A percentile compares a stretch with the other conserved stretches of the same genome.
These are phyloP conservation scores for Antechinus stuartii DNA, from an alignment of 2,113 vertebrate genomes.

Conservation along the genomic window DNA sequence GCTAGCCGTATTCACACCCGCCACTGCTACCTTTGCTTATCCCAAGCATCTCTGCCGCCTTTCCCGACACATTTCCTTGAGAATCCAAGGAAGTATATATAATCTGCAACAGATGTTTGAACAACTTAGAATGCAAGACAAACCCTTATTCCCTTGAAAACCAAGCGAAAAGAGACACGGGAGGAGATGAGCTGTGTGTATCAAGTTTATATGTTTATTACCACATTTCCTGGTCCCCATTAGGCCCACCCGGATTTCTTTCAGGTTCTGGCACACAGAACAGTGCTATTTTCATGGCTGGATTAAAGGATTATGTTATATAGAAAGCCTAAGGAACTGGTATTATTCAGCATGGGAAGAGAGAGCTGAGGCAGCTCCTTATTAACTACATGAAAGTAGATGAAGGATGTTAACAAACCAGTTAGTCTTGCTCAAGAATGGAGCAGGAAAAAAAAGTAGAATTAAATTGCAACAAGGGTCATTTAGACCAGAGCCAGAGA, in stretches of 20 bases:
- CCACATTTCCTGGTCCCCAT: neutral
- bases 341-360: constrained; percentile 12
- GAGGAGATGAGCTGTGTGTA: neutral
- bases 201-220: neutral
- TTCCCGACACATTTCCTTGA: neutral
- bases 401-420: neutral
- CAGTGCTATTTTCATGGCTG: constrained; percentile 46
- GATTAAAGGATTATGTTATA: constrained; percentile 55
- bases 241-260: constrained; percentile 29
- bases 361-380: neutral
- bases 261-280: constrained; percentile 7
- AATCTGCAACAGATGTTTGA: neutral
- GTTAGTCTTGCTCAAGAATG: neutral
- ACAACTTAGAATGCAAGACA: neutral
- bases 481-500: neutral
- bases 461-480: neutral
- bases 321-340: neutral
- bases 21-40: neutral
- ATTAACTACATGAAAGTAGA: neutral
- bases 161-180: neutral
- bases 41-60: neutral
- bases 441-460: neutral
- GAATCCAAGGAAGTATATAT: neutral
- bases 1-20: neutral
- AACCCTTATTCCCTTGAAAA: constrained; percentile 4